Base-by-base conservation (phyloP, 2,888 invertebrate genomes). In the Megastigmus dorsalis region DNA sequence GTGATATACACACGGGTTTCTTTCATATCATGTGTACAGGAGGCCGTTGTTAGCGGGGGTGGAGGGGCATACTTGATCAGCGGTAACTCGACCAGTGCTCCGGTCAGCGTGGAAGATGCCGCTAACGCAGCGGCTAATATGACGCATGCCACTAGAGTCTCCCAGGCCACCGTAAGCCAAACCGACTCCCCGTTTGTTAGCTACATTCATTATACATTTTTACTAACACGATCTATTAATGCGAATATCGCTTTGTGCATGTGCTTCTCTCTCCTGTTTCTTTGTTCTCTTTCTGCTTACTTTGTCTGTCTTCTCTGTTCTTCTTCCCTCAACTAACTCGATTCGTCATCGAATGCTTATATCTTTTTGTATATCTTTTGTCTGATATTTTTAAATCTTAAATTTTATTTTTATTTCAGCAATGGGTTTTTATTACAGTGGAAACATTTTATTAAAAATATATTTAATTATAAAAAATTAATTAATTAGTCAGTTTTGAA, bases 131-230 rank as follows among this genome's bases (percentile, higher is more conserved):
- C 89, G 88, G 88, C 82, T 79, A 90, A 90, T 82, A 89, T 93
- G 84, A 92, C 93, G 82, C 94, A 95, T 89, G 94, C 94, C 84
- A 95, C 93, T 87, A 91, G 94, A 88, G 95, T 94, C 86, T 95
- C 94, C 86, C 94, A 95, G 88, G 97, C 97, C 88, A 98, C 98
- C 89, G 97, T 96, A 92, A 93, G 93, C 90, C 74, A 76, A 84
- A 83, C 80, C 82, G 83, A 84, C 82, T 85, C 83, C 83, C 83
- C 81, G 81, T 84, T 86, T 85, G 82, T 83, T 84, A 83, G 83
- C 83, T 83, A 83, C 78, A 81, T 80, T 82, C 79, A 79, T 81
- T 60, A 69, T 38, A 30, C 65, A 36, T 57, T n/a, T n/a, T 48
- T 80, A 83, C 76, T 81, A 80, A 80, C 79, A 72, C 57, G 23